Evolutionary conservation across 2,888 invertebrate species (phyloP), one percentile per base, ranked within the genome.

Genomic region (Trissolcus japonicus): DNA sequence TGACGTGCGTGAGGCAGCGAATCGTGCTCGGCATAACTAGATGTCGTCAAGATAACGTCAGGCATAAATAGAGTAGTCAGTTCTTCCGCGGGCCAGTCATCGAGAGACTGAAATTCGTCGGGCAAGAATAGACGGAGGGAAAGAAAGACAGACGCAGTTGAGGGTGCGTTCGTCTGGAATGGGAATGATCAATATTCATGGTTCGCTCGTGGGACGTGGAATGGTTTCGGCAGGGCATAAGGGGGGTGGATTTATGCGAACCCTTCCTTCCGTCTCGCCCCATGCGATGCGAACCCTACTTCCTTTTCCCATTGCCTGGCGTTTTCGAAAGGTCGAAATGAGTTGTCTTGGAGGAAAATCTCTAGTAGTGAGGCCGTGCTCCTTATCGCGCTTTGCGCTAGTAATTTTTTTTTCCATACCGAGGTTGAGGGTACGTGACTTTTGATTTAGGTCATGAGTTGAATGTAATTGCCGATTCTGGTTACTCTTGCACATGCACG

Each of bases 151-250:
- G 73, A 76, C 74, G 68, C 75, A 76, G 77, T 66, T 78, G 78
- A 72, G 79, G 63, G 74, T 81, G 79, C 81, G 83, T 82, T 81
- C 80, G 76, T 72, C 76, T 79, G 82, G 86, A 87, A 87, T 83
- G 83, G 82, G 79, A 80, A 82, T 87, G 87, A 88, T 88, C 88
- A 87, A 88, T 88, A 88, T 88, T 88, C 88, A 88, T 88, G 84
- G 85, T 82, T 79, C 81, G 77, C 81, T 79, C 75, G 77, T 80
- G 80, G 78, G 76, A 82, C 80, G 80, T 81, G 79, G 78, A 78
- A 76, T 80, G 79, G 73, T 76, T 79, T 78, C 73, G 57, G 68
- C 76, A 67, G 78, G 72, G 79, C 63, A 80, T 67, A 77, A 75
- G 81, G 83, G n/a, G 84, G 84, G 82, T 86, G 84, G 84, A 86